Conservation (phyloP, 2,797 vertebrate genomes). For the Neosalanx taihuensis region DNA sequence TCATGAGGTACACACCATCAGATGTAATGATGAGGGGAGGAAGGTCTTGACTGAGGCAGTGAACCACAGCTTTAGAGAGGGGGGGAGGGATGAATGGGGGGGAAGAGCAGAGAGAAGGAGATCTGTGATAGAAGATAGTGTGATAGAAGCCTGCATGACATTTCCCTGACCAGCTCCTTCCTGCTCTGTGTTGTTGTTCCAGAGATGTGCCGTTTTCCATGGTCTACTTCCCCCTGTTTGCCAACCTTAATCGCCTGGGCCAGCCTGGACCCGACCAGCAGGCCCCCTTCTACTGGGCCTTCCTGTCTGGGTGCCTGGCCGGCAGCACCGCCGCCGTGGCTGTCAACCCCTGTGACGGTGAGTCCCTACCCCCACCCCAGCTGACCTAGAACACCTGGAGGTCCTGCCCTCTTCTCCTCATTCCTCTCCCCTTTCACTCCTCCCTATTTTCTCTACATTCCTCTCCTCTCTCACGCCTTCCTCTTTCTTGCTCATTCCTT, state of each 20-base stretch:
- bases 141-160: no score
- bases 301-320: conserved; percentile 77
- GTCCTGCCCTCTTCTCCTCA: background rate
- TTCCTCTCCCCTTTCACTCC: no score
- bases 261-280: conserved; percentile 58
- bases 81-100: no score
- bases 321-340: conserved; percentile 78
- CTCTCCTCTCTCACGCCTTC: background rate
- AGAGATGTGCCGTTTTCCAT: conserved; percentile 84
- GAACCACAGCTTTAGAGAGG: no score
- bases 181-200: conserved; percentile 18
- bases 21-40: background rate
- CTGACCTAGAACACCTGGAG: background rate
- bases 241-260: conserved; percentile 77
- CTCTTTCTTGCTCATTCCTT: background rate
- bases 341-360: conserved; percentile 83
- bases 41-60: no score
- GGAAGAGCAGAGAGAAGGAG: no score
- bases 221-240: conserved; percentile 82
- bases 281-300: conserved; percentile 79
- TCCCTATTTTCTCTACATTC: background rate
- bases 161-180: no score
- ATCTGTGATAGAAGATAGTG: no score
- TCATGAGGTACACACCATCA: conserved; percentile 72
- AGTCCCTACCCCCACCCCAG: conserved; percentile 18